Evolutionary conservation across 2,888 invertebrate genomes (phyloP).

Genomic region (Rotaria magnacalcarata): DNA sequence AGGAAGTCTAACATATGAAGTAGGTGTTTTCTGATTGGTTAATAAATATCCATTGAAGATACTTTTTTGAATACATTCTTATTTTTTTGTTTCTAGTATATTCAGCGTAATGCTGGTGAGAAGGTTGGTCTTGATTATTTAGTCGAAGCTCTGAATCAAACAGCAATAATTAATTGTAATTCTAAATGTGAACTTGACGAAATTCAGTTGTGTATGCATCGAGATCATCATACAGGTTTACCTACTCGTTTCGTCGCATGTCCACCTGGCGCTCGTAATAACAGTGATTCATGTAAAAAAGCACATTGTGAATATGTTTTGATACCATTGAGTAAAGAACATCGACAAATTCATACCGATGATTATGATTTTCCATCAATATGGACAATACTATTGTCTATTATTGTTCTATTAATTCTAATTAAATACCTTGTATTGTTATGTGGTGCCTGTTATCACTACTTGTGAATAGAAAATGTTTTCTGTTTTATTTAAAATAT

Average conservation of each 20-base stretch:
- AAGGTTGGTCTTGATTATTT: not conserved
- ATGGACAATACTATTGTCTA: not conserved
- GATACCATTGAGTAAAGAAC: not conserved
- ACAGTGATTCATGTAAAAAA: not conserved
- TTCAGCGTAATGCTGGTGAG: not conserved
- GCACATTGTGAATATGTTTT: conserved; percentile 13
- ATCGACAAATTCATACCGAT: not conserved
- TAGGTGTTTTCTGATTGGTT: not conserved
- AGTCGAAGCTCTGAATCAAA: not conserved
- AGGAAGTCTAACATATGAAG: not conserved
- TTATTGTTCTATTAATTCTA: not conserved
- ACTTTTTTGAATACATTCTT: not conserved
- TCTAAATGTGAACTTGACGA: conserved; percentile 2
- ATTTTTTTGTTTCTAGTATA: not conserved
- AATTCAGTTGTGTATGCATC: not conserved
- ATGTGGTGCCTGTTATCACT: not conserved
- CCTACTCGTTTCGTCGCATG: not conserved
- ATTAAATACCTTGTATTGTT: not conserved
- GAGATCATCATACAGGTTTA: not conserved
- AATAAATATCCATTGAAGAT: no score
- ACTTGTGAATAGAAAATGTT: not conserved
- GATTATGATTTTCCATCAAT: not conserved
- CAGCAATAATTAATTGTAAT: conserved; percentile 7
- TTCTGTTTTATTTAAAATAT: not conserved
- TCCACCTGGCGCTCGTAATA: not conserved